Base-by-base conservation (phyloP, 2,888 invertebrate genomes). In the Patella pellucida region DNA sequence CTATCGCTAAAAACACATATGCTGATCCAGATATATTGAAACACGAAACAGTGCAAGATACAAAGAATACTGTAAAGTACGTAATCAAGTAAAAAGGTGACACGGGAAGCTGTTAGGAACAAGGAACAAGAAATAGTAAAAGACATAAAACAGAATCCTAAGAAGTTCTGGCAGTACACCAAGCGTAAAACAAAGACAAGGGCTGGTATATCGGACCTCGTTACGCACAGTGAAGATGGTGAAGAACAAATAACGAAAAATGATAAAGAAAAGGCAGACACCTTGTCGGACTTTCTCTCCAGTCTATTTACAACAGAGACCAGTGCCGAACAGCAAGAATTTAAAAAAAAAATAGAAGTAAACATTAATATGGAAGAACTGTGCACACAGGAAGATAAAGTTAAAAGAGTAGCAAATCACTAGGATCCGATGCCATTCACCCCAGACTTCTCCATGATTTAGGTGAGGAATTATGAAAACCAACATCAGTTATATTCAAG, bases 31-130 rank as follows among this genome's bases (percentile, higher is more conserved):
- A 72, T 76, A 73, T 27, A 68, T 78, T 27, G 71, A 78, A 31
- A 75, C 75, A 23, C 72, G 50, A 31, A 75, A 78, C 31, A 69
- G 67, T 5, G 52, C 41, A n/a, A 68, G 75, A 54, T 75, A 77
- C 19, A n/a, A 16, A 15, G 54, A 54, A 54, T 54, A 54, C 16
- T 54, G 54, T 54, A 54, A 54, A 3, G 54, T 54, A 7, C 14
- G 54, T 14, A 54, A 54, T 3, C 31, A 31, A 31, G 31, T 31
- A 31, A 31, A 31, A 31, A 31, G 31, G 2, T 31, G 31, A 31
- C 31, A 31, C 54, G 54, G 14, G 7, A 54, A 16, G 54, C 54
- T 15, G 54, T 54, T 12, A 52, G 9, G 52, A 52, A 52, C 15
- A 54, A 54, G 54, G 54, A 54, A 16, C 14, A 54, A 54, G 16